phyloP scores from a whole-genome alignment of 1,140 invertebrate species.

The Matsumurasca onukii region DNA sequence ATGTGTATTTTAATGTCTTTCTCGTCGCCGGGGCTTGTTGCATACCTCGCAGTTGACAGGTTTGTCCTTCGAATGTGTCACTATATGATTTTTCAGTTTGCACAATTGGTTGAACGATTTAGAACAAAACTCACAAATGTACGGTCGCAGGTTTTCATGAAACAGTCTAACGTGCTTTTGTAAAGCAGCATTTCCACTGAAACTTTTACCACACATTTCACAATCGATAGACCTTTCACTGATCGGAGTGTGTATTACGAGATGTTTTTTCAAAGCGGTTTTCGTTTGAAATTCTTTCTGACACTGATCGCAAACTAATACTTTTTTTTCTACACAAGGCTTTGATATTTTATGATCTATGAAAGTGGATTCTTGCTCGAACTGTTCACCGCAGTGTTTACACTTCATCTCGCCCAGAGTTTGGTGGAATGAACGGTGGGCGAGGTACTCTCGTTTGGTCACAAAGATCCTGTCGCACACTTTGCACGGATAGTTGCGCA shows the following conservation, averaged over 20 bases:
- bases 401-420: neutral
- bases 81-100: constrained; percentile 43
- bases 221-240: constrained; percentile 70
- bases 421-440: neutral
- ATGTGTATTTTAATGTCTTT: constrained; percentile 54
- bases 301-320: constrained; percentile 47
- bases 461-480: neutral
- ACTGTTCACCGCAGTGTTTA: neutral
- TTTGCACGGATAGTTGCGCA: neutral
- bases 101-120: constrained; percentile 59
- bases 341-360: neutral
- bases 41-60: constrained; percentile 45
- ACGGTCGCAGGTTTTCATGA: constrained; percentile 21
- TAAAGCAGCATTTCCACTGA: constrained; percentile 76
- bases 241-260: constrained; percentile 15
- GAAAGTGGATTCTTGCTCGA: neutral
- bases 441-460: neutral
- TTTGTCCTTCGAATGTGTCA: constrained; percentile 22
- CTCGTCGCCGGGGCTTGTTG: constrained; percentile 56
- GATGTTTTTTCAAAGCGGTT: constrained; percentile 17
- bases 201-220: constrained; percentile 76
- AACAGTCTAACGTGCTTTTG: constrained; percentile 60
- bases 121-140: constrained; percentile 47
- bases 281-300: constrained; percentile 46
- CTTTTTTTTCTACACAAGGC: neutral